These are phyloP conservation scores for Doris montereyensis DNA, from an alignment of 2,888 invertebrate species.

Conservation along the genomic window DNA sequence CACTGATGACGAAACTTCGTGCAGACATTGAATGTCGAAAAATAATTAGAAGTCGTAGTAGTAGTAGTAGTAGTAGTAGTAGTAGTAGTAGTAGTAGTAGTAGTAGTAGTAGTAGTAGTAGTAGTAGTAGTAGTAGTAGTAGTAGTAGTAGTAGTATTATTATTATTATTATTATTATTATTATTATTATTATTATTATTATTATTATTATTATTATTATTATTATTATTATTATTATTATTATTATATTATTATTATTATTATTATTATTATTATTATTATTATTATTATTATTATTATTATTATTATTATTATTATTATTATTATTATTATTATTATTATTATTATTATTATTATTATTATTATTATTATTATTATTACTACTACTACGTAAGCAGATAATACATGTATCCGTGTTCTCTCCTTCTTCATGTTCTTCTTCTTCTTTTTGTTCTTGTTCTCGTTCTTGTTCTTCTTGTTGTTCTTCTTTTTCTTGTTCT, in stretches of 20 bases:
- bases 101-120: background rate
- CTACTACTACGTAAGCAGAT: background rate
- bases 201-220: slow-evolving; percentile 8
- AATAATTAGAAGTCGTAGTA: background rate
- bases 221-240: slow-evolving; percentile 20
- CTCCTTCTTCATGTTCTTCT: background rate
- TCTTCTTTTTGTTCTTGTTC: background rate
- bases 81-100: background rate
- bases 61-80: background rate
- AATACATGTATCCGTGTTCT: background rate
- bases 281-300: slow-evolving; percentile 25
- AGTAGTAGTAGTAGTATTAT: background rate
- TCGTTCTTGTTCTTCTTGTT: background rate
- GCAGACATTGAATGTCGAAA: too few relatives aligned
- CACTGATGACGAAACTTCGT: too few relatives aligned
- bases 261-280: slow-evolving; percentile 25
- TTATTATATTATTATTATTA: slow-evolving; percentile 23
- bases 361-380: background rate
- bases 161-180: slow-evolving; percentile 17
- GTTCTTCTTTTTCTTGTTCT: background rate
- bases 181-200: slow-evolving; percentile 4
- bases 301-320: slow-evolving; percentile 12
- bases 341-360: background rate
- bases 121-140: background rate
- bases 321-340: background rate